Conservation (phyloP, 2,888 invertebrate species). For the Baccha elongata region DNA sequence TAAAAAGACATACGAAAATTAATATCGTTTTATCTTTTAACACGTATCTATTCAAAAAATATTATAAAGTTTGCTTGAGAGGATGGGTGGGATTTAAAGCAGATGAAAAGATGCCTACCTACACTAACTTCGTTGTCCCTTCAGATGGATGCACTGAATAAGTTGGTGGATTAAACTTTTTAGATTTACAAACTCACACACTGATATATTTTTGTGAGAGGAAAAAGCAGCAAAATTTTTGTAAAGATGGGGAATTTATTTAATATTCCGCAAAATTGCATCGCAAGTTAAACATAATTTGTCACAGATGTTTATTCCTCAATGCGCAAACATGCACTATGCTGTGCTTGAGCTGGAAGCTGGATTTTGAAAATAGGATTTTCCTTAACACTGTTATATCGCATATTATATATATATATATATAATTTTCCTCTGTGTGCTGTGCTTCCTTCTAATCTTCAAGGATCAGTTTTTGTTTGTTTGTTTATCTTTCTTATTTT, state of each 20-base stretch:
- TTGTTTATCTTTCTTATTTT: constrained; percentile 26
- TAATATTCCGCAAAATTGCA: constrained; percentile 73
- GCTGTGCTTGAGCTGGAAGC: no score
- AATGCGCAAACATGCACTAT: constrained; percentile 72
- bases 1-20: constrained; percentile 35
- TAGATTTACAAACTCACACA: background rate
- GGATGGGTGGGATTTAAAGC: background rate
- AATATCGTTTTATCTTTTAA: constrained; percentile 58
- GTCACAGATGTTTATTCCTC: constrained; percentile 73
- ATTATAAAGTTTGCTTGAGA: constrained; percentile 18
- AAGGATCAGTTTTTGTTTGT: constrained; percentile 50
- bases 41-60: constrained; percentile 29
- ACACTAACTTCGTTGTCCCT: background rate
- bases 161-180: constrained; percentile 45
- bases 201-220: no score
- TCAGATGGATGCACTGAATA: constrained; percentile 40
- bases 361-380: constrained; percentile 62
- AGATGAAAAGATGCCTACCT: constrained; percentile 17
- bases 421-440: background rate
- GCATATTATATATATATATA: background rate
- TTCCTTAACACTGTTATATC: constrained; percentile 5
- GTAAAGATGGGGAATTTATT: constrained; percentile 48
- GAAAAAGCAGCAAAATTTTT: background rate
- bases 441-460: constrained; percentile 43
- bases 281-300: constrained; percentile 73